Evolutionary conservation across 2,797 vertebrate genomes (phyloP).

Genomic region (Labeo calbasu): DNA sequence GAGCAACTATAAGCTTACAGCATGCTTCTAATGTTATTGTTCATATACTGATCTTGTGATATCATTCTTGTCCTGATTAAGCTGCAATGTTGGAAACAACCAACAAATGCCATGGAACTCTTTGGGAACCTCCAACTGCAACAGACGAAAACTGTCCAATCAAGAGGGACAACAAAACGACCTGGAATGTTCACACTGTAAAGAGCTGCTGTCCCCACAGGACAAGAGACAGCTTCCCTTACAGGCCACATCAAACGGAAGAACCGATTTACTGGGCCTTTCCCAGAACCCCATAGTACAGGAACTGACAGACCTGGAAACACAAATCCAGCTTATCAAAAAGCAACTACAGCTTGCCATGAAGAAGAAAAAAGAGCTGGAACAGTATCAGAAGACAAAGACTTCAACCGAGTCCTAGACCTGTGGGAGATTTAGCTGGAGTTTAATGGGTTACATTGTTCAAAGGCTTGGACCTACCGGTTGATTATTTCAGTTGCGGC

Average conservation of each 20-base stretch:
- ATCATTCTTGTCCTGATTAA: constrained; percentile 59
- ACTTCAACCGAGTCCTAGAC: constrained; percentile 64
- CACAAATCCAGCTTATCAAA: constrained; percentile 91
- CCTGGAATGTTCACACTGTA: constrained; percentile 75
- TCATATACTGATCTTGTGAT: neutral
- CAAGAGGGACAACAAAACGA: constrained; percentile 83
- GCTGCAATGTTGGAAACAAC: constrained; percentile 86
- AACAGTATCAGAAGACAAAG: constrained; percentile 82
- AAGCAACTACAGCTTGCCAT: constrained; percentile 92
- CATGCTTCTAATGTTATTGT: neutral
- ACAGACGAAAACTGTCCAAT: constrained; percentile 78
- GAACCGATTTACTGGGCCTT: constrained; percentile 80
- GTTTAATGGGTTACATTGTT: constrained; percentile 30
- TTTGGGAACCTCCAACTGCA: constrained; percentile 78
- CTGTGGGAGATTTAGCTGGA: constrained; percentile 52
- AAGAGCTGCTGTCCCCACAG: constrained; percentile 78
- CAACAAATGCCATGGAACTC: constrained; percentile 87
- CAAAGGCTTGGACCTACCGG: constrained; percentile 16
- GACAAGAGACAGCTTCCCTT: constrained; percentile 80
- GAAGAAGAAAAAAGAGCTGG: constrained; percentile 92
- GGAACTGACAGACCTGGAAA: constrained; percentile 92
- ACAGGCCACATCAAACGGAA: constrained; percentile 87
- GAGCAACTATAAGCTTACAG: too few species aligned
- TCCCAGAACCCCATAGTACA: constrained; percentile 83
- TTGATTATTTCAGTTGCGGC: constrained; percentile 43